Conservation (phyloP, 2,888 invertebrate genomes). For the Mythimna loreyi region DNA sequence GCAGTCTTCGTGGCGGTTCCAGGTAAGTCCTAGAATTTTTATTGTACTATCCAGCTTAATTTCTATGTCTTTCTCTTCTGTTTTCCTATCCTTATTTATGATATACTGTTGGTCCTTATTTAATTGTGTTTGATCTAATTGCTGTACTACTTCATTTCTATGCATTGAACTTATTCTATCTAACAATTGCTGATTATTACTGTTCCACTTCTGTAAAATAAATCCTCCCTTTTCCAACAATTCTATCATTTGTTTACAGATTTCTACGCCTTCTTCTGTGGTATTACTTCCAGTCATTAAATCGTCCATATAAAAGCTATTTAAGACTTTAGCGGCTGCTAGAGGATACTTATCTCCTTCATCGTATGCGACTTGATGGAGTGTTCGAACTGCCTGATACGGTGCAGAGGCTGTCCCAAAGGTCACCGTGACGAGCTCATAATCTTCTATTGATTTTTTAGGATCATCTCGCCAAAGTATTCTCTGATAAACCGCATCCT, state of each 20-base stretch:
- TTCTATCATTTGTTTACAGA: slow-evolving; percentile 17
- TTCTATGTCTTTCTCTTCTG: too few species aligned
- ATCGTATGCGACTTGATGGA: slow-evolving; percentile 65
- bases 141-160: too few species aligned
- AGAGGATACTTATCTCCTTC: slow-evolving; percentile 54
- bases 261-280: slow-evolving; percentile 13
- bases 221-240: slow-evolving; percentile 24
- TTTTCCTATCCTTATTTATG: too few species aligned
- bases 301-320: slow-evolving; percentile 35
- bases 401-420: slow-evolving; percentile 68
- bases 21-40: too few species aligned
- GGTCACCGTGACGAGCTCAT: slow-evolving; percentile 57
- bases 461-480: too few species aligned
- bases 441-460: background rate
- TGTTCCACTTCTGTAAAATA: slow-evolving; percentile 10
- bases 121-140: too few species aligned
- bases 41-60: too few species aligned
- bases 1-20: too few species aligned
- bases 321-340: slow-evolving; percentile 51
- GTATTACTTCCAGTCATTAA: slow-evolving; percentile 9
- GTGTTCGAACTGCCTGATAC: slow-evolving; percentile 60
- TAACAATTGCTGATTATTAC: slow-evolving; percentile 23
- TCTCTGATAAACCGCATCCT: background rate
- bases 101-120: too few species aligned
- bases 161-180: background rate